Percentiles rank a stretch among this genome's conserved stretches.
Evolutionary conservation across 2,113 vertebrate genomes (phyloP).

Genomic region (Ciconia stormi): DNA sequence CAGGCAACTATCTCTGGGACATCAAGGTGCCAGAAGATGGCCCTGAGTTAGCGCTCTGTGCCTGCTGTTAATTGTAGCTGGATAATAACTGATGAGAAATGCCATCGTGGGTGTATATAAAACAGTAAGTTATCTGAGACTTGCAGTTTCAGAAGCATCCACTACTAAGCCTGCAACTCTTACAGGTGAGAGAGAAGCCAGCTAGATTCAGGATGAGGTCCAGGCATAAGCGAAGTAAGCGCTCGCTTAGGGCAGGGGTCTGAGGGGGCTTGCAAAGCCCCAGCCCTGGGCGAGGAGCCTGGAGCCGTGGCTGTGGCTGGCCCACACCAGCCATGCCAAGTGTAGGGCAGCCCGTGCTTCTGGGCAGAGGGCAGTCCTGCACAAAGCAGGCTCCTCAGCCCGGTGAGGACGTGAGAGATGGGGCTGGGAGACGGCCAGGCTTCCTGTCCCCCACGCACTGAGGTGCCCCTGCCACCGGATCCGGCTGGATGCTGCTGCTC

Average conservation of each 20-base stretch:
- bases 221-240: neutral
- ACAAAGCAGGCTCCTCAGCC: neutral
- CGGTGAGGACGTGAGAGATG: neutral
- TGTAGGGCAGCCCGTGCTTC: neutral
- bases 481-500: neutral
- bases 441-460: neutral
- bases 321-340: fast-evolving
- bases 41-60: neutral
- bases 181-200: neutral
- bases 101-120: fast-evolving
- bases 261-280: neutral
- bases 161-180: neutral
- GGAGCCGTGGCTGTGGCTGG: neutral
- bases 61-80: neutral
- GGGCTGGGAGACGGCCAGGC: neutral
- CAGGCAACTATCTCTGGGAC: neutral
- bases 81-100: neutral
- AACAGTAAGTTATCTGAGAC: neutral
- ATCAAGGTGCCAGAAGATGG: neutral
- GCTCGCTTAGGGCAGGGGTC: neutral
- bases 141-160: neutral
- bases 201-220: neutral
- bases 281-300: neutral
- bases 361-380: neutral
- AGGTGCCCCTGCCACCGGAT: too few species aligned